Evolutionary conservation across 2,888 invertebrate genomes (phyloP), one percentile per base, ranked within the genome.

Genomic region (Alviniconcha strummeri): DNA sequence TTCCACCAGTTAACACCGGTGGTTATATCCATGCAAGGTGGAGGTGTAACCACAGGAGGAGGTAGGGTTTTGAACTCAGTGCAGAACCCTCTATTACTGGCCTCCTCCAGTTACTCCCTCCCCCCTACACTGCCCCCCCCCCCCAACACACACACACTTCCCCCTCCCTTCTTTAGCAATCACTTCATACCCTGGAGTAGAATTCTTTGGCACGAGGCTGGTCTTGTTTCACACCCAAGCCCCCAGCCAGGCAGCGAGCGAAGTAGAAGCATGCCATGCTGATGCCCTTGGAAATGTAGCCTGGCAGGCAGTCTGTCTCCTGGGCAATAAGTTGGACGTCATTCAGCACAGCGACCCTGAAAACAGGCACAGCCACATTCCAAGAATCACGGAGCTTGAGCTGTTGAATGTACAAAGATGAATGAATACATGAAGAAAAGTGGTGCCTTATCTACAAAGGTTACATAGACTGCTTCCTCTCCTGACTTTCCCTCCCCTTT

Each of bases 201-300:
- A 89, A 93, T 60, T 86, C 87, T 77, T 90, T 87, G 60, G 94
- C 93, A 74, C 90, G 88, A 3, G 84, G 86, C 75, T 89, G 86
- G 86, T 92, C 89, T 57, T 88, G 89, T 83, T 91, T 89, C 13
- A 93, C 86, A 5, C 93, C 93, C 54, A 89, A 86, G 0, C 93
- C 93, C 55, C 87, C 87, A 15, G 91, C 89, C 74, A 93, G 87
- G 88, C 93, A 93, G 15, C 93, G 87, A 8, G 91, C 94, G 87
- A 92, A 92, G 87, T 91, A 92, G 88, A 93, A 94, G 87, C 90
- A 91, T 5, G 92, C 92, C 83, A 92, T 87, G 71, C 92, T 87
- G 36, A 94, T 92, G 36, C 94, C 94, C 86, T 93, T 93, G 15
- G 87, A 80, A 52, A 93, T 89, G 87, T 89, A 93, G 13, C 84